phyloP scores from a whole-genome alignment of 2,797 vertebrate genomes.

The Sebastes matsubarae region DNA sequence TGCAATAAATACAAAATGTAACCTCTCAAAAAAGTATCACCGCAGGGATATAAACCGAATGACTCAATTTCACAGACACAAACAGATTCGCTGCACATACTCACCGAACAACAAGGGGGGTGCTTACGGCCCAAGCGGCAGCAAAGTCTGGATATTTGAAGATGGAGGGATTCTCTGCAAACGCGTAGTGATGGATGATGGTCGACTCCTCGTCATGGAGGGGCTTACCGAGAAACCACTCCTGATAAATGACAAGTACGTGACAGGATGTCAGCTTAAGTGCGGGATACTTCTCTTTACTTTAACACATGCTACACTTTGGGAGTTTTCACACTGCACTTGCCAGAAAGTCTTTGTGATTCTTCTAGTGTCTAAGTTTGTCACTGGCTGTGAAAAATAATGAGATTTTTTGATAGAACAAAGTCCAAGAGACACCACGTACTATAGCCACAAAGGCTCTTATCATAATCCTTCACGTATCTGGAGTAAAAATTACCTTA shows the following conservation, averaged over 20 bases:
- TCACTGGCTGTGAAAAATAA: conserved; percentile 29
- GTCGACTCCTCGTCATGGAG: conserved; percentile 94
- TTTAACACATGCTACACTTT: conserved; percentile 7
- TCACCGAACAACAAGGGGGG: conserved; percentile 92
- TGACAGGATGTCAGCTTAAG: conserved; percentile 12
- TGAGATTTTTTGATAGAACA: conserved; percentile 22
- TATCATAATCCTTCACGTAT: conserved; percentile 18
- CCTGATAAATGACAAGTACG: conserved; percentile 75
- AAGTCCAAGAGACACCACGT: conserved; percentile 26
- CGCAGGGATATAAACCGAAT: background rate
- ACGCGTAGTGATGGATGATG: conserved; percentile 99
- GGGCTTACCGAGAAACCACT: conserved; percentile 96
- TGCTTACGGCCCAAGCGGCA: conserved; percentile 93
- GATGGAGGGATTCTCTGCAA: conserved; percentile 92
- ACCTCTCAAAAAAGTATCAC: background rate
- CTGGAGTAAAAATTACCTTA: background rate
- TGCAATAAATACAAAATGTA: background rate
- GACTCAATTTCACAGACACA: background rate
- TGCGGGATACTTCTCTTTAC: background rate
- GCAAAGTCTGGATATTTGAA: conserved; percentile 97
- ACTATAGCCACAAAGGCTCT: conserved; percentile 6
- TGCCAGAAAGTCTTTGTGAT: conserved; percentile 37
- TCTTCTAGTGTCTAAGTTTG: conserved; percentile 15
- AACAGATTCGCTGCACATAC: conserved; percentile 22
- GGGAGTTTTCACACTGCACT: background rate